Evolutionary conservation across 2,113 vertebrate genomes (phyloP).

Genomic region (Crotophaga sulcirostris): DNA sequence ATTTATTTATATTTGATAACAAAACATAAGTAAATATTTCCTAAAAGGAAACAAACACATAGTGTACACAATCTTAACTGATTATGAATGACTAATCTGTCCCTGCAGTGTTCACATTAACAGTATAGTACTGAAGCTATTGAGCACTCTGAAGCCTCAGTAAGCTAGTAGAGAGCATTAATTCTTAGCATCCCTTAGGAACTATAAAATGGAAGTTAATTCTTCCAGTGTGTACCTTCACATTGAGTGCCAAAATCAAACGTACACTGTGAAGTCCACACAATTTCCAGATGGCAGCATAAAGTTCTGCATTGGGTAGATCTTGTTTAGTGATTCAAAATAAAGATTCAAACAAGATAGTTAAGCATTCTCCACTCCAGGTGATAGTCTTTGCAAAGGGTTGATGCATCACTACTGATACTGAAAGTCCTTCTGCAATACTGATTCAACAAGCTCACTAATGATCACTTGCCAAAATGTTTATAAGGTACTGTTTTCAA

Average conservation of each 20-base stretch:
- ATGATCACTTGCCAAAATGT: not conserved
- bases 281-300: not conserved
- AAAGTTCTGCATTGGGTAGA: not conserved
- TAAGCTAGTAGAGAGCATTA: not conserved
- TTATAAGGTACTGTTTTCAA: not conserved
- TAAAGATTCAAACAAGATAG: not conserved
- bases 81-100: not conserved
- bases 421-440: not conserved
- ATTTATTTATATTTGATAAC: not conserved
- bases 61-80: not conserved
- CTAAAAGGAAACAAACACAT: not conserved
- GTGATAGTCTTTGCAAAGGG: not conserved
- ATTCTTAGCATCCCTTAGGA: not conserved
- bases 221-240: not conserved
- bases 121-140: not conserved
- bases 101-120: not conserved
- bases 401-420: not conserved
- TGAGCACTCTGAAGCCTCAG: not conserved
- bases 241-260: not conserved
- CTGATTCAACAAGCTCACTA: not conserved
- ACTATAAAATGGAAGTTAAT: not conserved
- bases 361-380: not conserved
- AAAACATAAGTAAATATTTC: not conserved
- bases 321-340: not conserved
- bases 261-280: not conserved